These are phyloP conservation scores for Anastatus disparis DNA, from an alignment of 1,140 invertebrate species.

Conservation along the genomic window DNA sequence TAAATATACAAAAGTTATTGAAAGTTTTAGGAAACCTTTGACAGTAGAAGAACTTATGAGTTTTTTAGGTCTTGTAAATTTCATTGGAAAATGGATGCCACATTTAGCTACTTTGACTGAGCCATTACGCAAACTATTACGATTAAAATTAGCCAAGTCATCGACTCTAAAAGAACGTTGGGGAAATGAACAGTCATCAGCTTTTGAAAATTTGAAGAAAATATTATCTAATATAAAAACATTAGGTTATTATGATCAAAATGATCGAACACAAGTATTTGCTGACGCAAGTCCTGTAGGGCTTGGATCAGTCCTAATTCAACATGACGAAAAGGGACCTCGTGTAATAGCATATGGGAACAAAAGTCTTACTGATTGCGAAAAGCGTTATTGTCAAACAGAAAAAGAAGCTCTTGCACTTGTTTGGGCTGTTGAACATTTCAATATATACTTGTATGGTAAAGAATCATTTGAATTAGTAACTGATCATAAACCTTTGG, in stretches of 20 bases:
- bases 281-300: slow-evolving; percentile 63
- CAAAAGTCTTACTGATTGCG: slow-evolving; percentile 54
- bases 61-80: neutral
- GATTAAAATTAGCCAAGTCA: too few species aligned
- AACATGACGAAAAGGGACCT: slow-evolving; percentile 41
- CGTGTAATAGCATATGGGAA: slow-evolving; percentile 57
- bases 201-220: slow-evolving; percentile 52
- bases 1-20: neutral
- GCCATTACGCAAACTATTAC: too few species aligned
- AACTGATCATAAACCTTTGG: slow-evolving; percentile 57
- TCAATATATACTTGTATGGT: slow-evolving; percentile 55
- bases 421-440: slow-evolving; percentile 53
- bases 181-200: slow-evolving; percentile 40
- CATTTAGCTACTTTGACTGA: neutral
- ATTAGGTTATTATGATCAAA: slow-evolving; percentile 57
- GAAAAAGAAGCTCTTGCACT: slow-evolving; percentile 54
- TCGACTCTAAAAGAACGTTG: too few species aligned
- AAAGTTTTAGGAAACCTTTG: neutral
- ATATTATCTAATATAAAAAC: slow-evolving; percentile 46
- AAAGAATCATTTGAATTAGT: slow-evolving; percentile 52
- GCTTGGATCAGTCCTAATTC: slow-evolving; percentile 57
- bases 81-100: neutral
- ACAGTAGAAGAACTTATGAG: neutral
- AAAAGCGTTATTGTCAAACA: slow-evolving; percentile 59
- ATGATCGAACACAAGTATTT: slow-evolving; percentile 54